These are phyloP conservation scores for Platycheirus albimanus DNA, from an alignment of 2,888 invertebrate genomes.

Conservation along the genomic window DNA sequence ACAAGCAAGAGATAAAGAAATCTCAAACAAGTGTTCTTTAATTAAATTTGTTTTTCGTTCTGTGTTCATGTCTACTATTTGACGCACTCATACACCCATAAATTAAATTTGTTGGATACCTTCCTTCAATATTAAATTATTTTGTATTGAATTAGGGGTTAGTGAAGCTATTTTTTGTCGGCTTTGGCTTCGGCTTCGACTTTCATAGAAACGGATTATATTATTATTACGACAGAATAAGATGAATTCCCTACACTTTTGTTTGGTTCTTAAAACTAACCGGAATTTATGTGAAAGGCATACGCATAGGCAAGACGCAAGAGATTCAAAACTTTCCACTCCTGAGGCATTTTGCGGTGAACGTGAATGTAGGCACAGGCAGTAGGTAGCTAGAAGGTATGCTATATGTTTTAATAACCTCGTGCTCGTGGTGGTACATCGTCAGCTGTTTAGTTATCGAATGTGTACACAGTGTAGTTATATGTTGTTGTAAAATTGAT, in stretches of 20 bases:
- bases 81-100: conserved; percentile 11
- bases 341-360: conserved; percentile 13
- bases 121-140: neutral
- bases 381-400: no score
- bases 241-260: conserved; percentile 3
- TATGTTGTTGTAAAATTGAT: conserved; percentile 45
- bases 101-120: neutral
- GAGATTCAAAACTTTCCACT: conserved; percentile 31
- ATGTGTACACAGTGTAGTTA: conserved; percentile 46
- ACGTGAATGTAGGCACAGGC: no score
- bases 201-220: neutral
- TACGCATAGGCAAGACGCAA: no score
- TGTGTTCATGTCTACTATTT: conserved; percentile 38
- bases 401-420: conserved; percentile 7
- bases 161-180: conserved; percentile 36
- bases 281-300: neutral
- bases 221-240: conserved; percentile 7
- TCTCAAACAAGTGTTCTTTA: conserved; percentile 63
- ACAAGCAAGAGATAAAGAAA: conserved; percentile 45
- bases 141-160: conserved; percentile 5
- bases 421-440: conserved; percentile 15
- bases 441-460: conserved; percentile 56
- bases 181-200: no score
- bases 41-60: conserved; percentile 44
- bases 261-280: neutral